Percentiles rank a stretch among this genome's conserved stretches.
Conservation (phyloP, 2,888 invertebrate species). For the Orthosia incerta region DNA sequence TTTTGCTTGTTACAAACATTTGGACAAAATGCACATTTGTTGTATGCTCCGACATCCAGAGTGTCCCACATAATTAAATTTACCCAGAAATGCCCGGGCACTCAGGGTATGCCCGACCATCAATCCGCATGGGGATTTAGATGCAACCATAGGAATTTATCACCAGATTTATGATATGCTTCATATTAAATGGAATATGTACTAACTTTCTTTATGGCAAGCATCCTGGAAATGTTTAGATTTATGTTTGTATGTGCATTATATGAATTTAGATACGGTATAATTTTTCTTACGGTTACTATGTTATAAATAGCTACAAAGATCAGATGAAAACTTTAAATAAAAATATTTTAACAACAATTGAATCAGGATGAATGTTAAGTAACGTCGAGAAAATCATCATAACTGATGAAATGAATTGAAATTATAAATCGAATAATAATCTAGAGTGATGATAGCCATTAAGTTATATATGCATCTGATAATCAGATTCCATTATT, state of each 20-base stretch:
- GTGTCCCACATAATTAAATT: too few relatives aligned
- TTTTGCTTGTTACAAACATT: too few relatives aligned
- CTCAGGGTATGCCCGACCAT: too few relatives aligned
- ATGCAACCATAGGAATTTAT: slow-evolving; percentile 55
- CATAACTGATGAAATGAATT: slow-evolving; percentile 8
- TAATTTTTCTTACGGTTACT: not conserved
- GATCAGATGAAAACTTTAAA: too few relatives aligned
- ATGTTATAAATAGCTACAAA: too few relatives aligned
- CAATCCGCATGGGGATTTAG: not conserved
- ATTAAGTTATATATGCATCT: slow-evolving; percentile 21
- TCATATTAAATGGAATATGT: slow-evolving; percentile 2
- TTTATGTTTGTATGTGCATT: not conserved
- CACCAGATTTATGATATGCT: slow-evolving; percentile 43
- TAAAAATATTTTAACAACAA: not conserved
- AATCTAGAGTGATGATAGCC: slow-evolving; percentile 26
- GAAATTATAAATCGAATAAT: slow-evolving; percentile 28
- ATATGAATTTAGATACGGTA: not conserved
- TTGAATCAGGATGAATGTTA: not conserved
- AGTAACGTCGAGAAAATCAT: slow-evolving; percentile 5
- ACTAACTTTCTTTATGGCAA: not conserved
- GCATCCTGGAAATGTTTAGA: not conserved
- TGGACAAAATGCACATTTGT: too few relatives aligned
- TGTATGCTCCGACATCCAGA: too few relatives aligned
- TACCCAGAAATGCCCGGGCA: too few relatives aligned
- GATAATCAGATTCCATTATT: not conserved